These are phyloP conservation scores for Ageneiosus marmoratus DNA, from an alignment of 2,113 vertebrate genomes.

Conservation along the genomic window DNA sequence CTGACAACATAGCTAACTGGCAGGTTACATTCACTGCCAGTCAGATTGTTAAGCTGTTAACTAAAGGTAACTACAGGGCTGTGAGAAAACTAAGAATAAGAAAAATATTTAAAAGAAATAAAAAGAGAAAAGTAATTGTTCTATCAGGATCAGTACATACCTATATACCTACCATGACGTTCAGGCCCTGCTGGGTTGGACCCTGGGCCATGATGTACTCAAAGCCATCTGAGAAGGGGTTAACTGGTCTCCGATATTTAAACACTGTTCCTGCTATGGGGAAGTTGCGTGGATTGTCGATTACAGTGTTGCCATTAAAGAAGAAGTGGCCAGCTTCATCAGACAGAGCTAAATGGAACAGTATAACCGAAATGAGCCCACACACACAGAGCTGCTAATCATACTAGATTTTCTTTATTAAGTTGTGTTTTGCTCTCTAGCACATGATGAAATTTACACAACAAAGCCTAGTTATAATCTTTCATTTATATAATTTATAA, in stretches of 20 bases:
- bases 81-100: neutral
- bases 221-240: conserved; percentile 78
- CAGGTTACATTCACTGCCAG: neutral
- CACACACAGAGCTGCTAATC: neutral
- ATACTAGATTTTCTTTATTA: neutral
- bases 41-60: neutral
- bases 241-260: conserved; percentile 83
- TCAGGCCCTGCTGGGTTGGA: conserved; percentile 84
- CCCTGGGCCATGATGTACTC: conserved; percentile 88
- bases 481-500: too few relatives aligned
- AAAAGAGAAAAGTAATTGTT: neutral
- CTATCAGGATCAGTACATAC: conserved; percentile 42
- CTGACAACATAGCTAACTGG: neutral
- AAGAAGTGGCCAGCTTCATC: conserved; percentile 85
- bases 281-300: conserved; percentile 89
- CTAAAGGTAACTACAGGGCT: neutral
- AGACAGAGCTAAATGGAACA: conserved; percentile 75
- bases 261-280: conserved; percentile 84
- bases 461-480: neutral
- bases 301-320: conserved; percentile 84
- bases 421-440: neutral
- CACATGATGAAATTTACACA: neutral
- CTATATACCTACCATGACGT: conserved; percentile 78
- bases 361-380: neutral
- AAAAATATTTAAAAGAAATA: neutral